phyloP scores from a whole-genome alignment of 2,797 vertebrate genomes.

The Karalla daura region DNA sequence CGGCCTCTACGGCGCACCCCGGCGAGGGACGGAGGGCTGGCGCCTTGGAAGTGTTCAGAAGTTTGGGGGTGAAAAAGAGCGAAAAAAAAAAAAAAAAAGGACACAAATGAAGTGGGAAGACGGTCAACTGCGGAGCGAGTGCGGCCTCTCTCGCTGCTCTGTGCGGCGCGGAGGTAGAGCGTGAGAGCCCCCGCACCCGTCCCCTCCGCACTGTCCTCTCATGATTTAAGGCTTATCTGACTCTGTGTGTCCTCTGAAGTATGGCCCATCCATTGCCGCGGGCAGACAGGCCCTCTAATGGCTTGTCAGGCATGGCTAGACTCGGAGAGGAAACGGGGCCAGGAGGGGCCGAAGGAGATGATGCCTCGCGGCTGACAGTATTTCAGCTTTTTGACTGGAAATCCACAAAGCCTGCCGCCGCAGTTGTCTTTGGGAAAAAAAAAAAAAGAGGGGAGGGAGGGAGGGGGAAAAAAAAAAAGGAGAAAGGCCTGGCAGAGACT shows the following conservation, averaged over 20 bases:
- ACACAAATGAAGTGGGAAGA: constrained; percentile 1
- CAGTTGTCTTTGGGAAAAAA: constrained; percentile 42
- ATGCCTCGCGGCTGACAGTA: constrained; percentile 71
- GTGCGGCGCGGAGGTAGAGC: constrained; percentile 28
- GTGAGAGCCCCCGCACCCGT: constrained; percentile 15
- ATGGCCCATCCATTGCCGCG: constrained; percentile 51
- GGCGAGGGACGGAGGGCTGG: not conserved
- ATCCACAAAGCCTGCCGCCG: constrained; percentile 60
- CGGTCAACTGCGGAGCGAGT: constrained; percentile 8
- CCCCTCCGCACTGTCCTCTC: constrained; percentile 35
- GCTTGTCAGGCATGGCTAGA: constrained; percentile 64
- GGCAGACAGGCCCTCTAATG: constrained; percentile 63
- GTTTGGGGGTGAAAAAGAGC: not conserved
- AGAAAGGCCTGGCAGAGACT: constrained; percentile 18
- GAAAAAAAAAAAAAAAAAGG: not conserved
- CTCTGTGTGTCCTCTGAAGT: constrained; percentile 64
- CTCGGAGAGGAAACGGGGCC: constrained; percentile 51
- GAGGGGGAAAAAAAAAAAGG: too few species aligned
- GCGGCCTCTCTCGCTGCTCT: constrained; percentile 19
- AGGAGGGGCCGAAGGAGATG: constrained; percentile 52
- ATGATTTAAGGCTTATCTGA: constrained; percentile 69
- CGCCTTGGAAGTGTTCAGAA: not conserved
- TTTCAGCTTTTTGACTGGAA: constrained; percentile 63
- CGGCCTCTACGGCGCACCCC: constrained; percentile 2
- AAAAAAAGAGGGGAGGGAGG: too few species aligned